Evolutionary conservation across 2,888 invertebrate genomes (phyloP).

Genomic region (Euclidia mi): DNA sequence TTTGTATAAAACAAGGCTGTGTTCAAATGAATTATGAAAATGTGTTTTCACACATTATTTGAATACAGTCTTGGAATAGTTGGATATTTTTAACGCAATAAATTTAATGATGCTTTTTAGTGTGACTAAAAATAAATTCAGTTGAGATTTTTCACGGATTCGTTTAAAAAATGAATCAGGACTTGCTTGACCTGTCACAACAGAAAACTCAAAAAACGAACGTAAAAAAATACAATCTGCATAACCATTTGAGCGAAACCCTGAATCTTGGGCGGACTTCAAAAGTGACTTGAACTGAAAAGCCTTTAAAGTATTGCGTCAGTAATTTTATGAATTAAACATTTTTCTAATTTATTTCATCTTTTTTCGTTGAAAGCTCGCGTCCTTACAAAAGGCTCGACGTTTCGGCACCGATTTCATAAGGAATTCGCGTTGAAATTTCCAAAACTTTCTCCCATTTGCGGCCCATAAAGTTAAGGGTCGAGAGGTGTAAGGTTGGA

Average conservation of each 20-base stretch:
- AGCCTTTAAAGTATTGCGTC: conserved; percentile 57
- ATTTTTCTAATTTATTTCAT: conserved; percentile 61
- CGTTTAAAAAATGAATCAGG: no score
- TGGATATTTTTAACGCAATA: no score
- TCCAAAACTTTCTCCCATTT: conserved; percentile 40
- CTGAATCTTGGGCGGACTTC: conserved; percentile 38
- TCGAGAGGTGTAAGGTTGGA: conserved; percentile 27
- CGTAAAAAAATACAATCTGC: conserved; percentile 8
- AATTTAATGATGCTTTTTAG: no score
- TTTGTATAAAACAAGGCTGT: no score
- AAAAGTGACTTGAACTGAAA: conserved; percentile 58
- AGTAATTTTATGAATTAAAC: conserved; percentile 69
- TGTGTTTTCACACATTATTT: no score
- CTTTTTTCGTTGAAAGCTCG: conserved; percentile 27
- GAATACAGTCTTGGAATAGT: no score
- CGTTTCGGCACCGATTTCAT: conserved; percentile 36
- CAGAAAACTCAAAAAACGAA: no score
- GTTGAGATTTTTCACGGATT: no score
- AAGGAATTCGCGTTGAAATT: conserved; percentile 34
- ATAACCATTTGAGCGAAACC: conserved; percentile 42
- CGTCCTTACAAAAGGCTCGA: conserved; percentile 18
- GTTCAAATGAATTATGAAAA: no score
- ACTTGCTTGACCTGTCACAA: no score
- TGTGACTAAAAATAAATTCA: no score
- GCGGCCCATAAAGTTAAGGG: conserved; percentile 36